Evolutionary conservation across 2,888 invertebrate species (phyloP).

Genomic region (Lamproptera curius): DNA sequence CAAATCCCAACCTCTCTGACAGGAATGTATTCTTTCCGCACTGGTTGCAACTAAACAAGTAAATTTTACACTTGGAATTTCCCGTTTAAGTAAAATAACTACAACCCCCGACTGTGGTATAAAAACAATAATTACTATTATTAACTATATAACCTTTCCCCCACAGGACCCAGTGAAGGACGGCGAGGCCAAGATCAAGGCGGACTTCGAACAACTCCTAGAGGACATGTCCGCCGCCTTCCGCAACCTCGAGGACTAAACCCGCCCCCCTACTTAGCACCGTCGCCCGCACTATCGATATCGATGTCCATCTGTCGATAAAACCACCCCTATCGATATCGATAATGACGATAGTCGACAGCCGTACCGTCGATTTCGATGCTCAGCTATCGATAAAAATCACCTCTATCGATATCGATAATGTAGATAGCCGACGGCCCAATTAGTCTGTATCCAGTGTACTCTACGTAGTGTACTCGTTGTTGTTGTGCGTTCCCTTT

Average conservation of each 20-base stretch:
- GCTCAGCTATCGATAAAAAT: neutral
- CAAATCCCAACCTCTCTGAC: too few species aligned
- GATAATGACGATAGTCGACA: neutral
- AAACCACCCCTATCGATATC: neutral
- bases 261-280: neutral
- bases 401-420: neutral
- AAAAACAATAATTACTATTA: too few species aligned
- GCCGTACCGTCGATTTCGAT: neutral
- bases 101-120: too few species aligned
- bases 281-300: neutral
- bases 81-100: too few species aligned
- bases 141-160: too few species aligned
- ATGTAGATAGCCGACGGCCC: neutral
- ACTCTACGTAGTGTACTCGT: neutral
- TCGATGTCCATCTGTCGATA: neutral
- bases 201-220: slow-evolving; percentile 96
- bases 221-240: slow-evolving; percentile 99
- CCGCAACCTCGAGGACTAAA: slow-evolving; percentile 98
- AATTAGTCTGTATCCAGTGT: neutral
- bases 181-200: slow-evolving; percentile 97
- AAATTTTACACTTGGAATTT: too few species aligned
- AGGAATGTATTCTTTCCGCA: too few species aligned
- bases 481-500: neutral
- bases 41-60: too few species aligned
- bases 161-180: slow-evolving; percentile 97